Base-by-base conservation (phyloP, 2,113 vertebrate genomes). In the Aegotheles bennettii region DNA sequence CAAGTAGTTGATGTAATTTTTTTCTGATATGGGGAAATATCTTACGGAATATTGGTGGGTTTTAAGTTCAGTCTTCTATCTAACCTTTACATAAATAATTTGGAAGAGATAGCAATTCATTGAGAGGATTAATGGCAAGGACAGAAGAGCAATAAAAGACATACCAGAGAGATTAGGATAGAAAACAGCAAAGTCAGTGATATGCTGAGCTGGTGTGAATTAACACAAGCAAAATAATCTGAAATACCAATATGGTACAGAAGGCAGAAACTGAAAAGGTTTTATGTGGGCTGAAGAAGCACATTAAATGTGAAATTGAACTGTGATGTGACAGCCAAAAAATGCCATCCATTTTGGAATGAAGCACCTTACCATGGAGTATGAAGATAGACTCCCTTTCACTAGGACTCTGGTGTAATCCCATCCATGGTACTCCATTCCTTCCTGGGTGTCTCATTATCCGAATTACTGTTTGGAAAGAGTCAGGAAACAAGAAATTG, bases 61-160 rank as follows among this genome's bases (percentile, higher is more conserved):
- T 73, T 94, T 86, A 84, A 47, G 53, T 91, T 89, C 36, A 81
- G 26, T 60, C n/a, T 95, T 71, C 87, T 87, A 67, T 54, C 85
- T 92, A 86, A 90, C 42, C 70, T 95, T 73, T 75, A 70, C 35
- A 81, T 93, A 59, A 94, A 77, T 94, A 94, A 93, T 94, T 89
- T 95, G 63, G 78, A 93, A 73, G 45, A 87, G 17, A 63, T 11
- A 24, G 16, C 70, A 74, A 93, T 88, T 94, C 33, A 88, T 63
- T 69, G 38, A 65, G 35, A 79, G 82, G 54, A 85, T 79, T 95
- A 89, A 85, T 95, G 70, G 61, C 50, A 90, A 90, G 74, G 54
- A 67, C 38, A 85, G 63, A 88, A 91, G 38, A 90, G 20, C 29
- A 87, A 83, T 87, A 87, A 85, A 85, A 95, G 25, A 21, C 61